phyloP scores from a whole-genome alignment of 2,888 invertebrate genomes.

The Ferrisia virgata region DNA sequence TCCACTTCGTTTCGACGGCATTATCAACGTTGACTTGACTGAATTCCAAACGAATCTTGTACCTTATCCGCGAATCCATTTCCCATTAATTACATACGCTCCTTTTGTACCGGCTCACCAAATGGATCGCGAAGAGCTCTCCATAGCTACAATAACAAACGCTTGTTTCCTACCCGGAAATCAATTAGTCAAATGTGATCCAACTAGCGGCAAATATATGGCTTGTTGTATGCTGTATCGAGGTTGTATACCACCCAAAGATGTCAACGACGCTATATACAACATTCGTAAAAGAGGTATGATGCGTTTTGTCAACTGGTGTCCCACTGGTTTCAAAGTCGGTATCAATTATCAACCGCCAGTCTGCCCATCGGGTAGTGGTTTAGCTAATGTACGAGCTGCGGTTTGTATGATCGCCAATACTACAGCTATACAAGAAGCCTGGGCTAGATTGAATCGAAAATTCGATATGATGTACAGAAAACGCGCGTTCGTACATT shows the following conservation, averaged over 20 bases:
- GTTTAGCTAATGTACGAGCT: constrained; percentile 36
- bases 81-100: constrained; percentile 35
- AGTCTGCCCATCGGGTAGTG: constrained; percentile 32
- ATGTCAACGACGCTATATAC: constrained; percentile 38
- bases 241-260: constrained; percentile 40
- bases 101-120: constrained; percentile 37
- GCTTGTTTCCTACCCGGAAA: constrained; percentile 22
- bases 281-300: constrained; percentile 39
- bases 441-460: constrained; percentile 33
- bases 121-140: constrained; percentile 30
- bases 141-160: constrained; percentile 33
- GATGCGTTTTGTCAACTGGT: constrained; percentile 40
- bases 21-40: constrained; percentile 39
- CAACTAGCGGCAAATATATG: constrained; percentile 39
- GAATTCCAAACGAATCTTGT: constrained; percentile 42
- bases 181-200: constrained; percentile 40
- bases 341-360: constrained; percentile 41
- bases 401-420: constrained; percentile 42
- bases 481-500: constrained; percentile 37
- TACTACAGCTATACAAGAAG: constrained; percentile 39
- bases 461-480: constrained; percentile 42
- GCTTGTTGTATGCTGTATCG: constrained; percentile 39
- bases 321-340: constrained; percentile 42
- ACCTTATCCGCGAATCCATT: constrained; percentile 39
- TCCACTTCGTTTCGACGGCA: constrained; percentile 39